These are phyloP conservation scores for Lasioglossum villosulum DNA, from an alignment of 2,888 invertebrate genomes.

Conservation along the genomic window DNA sequence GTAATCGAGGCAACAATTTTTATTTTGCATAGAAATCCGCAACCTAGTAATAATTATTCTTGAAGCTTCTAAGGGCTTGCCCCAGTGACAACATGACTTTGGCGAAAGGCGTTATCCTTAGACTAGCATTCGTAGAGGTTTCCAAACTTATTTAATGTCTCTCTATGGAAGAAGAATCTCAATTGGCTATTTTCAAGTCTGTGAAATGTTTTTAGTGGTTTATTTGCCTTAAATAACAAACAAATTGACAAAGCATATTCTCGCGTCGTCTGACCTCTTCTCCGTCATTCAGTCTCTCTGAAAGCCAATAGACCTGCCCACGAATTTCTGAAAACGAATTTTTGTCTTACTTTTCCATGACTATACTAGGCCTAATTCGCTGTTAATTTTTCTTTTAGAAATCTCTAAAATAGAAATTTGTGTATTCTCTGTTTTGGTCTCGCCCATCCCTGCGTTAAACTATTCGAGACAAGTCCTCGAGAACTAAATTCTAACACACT, in stretches of 20 bases:
- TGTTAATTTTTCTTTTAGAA: neutral
- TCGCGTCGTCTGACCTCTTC: neutral
- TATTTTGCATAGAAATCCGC: neutral
- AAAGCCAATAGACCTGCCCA: neutral
- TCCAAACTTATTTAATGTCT: slow-evolving; percentile 3
- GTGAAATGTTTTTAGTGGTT: neutral
- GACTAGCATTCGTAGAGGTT: neutral
- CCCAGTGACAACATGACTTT: neutral
- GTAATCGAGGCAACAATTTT: neutral
- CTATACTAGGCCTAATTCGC: slow-evolving; percentile 5
- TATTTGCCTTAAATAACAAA: neutral
- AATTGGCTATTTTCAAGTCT: neutral
- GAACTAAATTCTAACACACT: slow-evolving; percentile 26
- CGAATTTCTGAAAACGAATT: neutral
- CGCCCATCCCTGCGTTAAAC: slow-evolving; percentile 42
- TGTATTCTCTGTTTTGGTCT: neutral
- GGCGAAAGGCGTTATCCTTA: neutral
- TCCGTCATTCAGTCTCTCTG: neutral
- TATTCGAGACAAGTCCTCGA: slow-evolving; percentile 6
- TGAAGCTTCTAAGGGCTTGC: neutral
- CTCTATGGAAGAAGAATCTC: slow-evolving; percentile 42
- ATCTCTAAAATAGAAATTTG: neutral
- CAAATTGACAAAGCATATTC: neutral
- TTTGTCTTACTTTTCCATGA: neutral
- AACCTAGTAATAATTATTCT: neutral